Evolutionary conservation across 1,140 invertebrate species (phyloP).

Genomic region (Heliconius hewitsoni): DNA sequence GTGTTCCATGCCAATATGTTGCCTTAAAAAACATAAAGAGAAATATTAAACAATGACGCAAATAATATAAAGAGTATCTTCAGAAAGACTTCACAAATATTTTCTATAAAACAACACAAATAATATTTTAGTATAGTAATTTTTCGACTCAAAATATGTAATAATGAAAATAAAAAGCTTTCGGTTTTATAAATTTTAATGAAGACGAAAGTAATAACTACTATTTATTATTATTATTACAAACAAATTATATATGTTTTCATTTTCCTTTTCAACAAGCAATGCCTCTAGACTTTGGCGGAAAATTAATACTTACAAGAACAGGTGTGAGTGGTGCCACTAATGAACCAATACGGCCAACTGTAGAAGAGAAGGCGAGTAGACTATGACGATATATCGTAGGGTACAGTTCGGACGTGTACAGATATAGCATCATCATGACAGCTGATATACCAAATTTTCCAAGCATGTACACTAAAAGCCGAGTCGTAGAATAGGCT

Average conservation of each 20-base stretch:
- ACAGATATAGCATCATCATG: slow-evolving; percentile 83
- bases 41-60: not conserved
- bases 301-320: slow-evolving; percentile 43
- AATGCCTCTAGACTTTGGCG: too few relatives aligned
- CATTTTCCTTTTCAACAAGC: too few relatives aligned
- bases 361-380: slow-evolving; percentile 65
- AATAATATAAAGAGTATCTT: too few relatives aligned
- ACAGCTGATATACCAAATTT: slow-evolving; percentile 84
- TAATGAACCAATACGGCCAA: slow-evolving; percentile 52
- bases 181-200: too few relatives aligned
- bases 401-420: slow-evolving; percentile 86
- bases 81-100: too few relatives aligned
- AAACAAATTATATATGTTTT: too few relatives aligned
- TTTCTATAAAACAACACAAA: too few relatives aligned
- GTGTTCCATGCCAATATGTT: slow-evolving; percentile 74
- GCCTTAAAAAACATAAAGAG: slow-evolving; percentile 43
- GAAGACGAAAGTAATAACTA: too few relatives aligned
- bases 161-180: too few relatives aligned
- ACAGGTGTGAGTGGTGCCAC: slow-evolving; percentile 51
- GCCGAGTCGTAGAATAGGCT: slow-evolving; percentile 36
- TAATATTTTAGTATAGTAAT: too few relatives aligned
- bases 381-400: slow-evolving; percentile 83
- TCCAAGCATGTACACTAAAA: slow-evolving; percentile 82
- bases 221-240: too few relatives aligned
- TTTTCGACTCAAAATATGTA: too few relatives aligned